Conservation (phyloP, 2,113 vertebrate genomes). For the Bubalus kerabau region DNA sequence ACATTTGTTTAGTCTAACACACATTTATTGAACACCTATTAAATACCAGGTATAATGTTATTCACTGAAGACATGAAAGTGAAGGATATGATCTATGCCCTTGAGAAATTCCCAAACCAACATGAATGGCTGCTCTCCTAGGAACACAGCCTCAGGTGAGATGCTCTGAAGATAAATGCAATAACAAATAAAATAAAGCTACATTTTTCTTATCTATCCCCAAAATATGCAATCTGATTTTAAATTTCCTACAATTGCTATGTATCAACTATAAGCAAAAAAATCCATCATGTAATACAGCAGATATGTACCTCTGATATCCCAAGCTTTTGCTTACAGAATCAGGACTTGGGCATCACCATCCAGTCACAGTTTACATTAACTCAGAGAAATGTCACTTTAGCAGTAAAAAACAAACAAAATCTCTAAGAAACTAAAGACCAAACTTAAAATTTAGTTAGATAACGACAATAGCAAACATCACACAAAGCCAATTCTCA, state of each 20-base stretch:
- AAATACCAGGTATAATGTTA: constrained; percentile 8
- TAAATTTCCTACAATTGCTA: constrained; percentile 3
- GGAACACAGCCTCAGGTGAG: not conserved
- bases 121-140: not conserved
- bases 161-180: not conserved
- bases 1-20: not conserved
- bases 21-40: not conserved
- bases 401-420: not conserved
- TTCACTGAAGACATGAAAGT: not conserved
- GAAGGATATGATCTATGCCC: not conserved
- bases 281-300: not conserved
- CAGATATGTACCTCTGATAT: not conserved
- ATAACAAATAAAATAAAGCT: not conserved
- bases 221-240: not conserved
- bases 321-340: not conserved
- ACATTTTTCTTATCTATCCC: not conserved
- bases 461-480: not conserved
- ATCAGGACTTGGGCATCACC: not conserved
- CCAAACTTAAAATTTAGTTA: constrained; percentile 15
- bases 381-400: constrained; percentile 13
- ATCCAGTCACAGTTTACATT: not conserved
- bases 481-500: constrained; percentile 26
- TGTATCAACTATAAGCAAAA: not conserved
- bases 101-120: constrained; percentile 26
- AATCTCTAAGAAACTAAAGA: not conserved